These are phyloP conservation scores for Pomacea canaliculata DNA, from an alignment of 2,888 invertebrate species.

Conservation along the genomic window DNA sequence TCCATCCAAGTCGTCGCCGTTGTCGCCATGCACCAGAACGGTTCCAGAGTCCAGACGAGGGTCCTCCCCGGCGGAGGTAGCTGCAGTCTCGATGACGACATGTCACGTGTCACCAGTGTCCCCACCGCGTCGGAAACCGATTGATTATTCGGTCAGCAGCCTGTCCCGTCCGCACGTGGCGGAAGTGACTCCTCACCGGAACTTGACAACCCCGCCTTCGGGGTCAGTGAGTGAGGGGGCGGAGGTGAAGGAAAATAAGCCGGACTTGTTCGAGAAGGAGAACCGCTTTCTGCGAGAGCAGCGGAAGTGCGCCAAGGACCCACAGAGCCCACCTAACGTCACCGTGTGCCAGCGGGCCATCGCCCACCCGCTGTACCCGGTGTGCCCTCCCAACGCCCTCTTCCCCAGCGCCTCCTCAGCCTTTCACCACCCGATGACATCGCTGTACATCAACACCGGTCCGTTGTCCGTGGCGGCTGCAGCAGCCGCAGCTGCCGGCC, in stretches of 20 bases:
- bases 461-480: conserved; percentile 20
- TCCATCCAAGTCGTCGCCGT: background rate
- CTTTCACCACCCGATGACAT: conserved; percentile 35
- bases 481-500: conserved; percentile 7
- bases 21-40: background rate
- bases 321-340: conserved; percentile 80
- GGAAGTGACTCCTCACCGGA: background rate
- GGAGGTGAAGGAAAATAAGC: conserved; percentile 16
- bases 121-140: conserved; percentile 5
- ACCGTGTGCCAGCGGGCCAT: conserved; percentile 81
- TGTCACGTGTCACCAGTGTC: background rate
- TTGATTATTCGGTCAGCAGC: conserved; percentile 17
- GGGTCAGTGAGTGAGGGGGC: background rate
- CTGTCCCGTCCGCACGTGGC: conserved; percentile 16
- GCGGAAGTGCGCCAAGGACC: conserved; percentile 29
- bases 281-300: conserved; percentile 35
- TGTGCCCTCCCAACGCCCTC: conserved; percentile 30
- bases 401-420: conserved; percentile 32
- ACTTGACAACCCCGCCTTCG: background rate
- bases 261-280: conserved; percentile 32
- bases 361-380: conserved; percentile 89
- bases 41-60: background rate
- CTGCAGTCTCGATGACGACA: conserved; percentile 14
- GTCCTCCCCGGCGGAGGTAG: background rate
- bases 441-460: conserved; percentile 35